Percentiles rank a stretch among this genome's conserved stretches.
Evolutionary conservation across 2,797 vertebrate genomes (phyloP).

Genomic region (Miichthys miiuy): DNA sequence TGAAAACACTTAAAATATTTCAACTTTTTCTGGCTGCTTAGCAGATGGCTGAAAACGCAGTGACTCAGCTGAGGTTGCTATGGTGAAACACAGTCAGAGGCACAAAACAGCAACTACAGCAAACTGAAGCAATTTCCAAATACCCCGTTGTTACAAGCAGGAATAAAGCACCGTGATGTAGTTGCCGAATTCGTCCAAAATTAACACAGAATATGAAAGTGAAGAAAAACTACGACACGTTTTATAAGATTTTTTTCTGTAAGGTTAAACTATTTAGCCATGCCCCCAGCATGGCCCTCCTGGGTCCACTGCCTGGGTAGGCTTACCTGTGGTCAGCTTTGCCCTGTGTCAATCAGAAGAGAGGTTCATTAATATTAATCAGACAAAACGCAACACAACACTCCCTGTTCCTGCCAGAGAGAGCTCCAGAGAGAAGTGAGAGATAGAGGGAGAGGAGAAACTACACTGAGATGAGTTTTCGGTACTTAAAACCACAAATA

Average conservation of each 20-base stretch:
- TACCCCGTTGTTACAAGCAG: slow-evolving; percentile 11
- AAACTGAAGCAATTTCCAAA: slow-evolving; percentile 22
- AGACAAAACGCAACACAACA: too few species aligned
- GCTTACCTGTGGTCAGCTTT: too few species aligned
- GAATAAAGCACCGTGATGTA: not conserved
- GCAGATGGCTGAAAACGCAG: slow-evolving; percentile 44
- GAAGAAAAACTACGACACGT: not conserved
- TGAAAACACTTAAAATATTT: slow-evolving; percentile 29
- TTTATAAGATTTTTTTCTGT: not conserved
- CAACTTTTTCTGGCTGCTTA: slow-evolving; percentile 16
- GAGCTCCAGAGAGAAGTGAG: too few species aligned
- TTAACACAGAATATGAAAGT: not conserved
- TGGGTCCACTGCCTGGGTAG: too few species aligned
- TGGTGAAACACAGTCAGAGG: slow-evolving; percentile 26
- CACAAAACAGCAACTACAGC: slow-evolving; percentile 14
- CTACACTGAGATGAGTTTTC: too few species aligned
- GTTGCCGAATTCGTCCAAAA: slow-evolving; percentile 14
- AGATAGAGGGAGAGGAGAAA: too few species aligned
- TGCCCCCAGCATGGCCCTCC: too few species aligned
- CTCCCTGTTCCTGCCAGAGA: too few species aligned
- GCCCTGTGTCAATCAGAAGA: too few species aligned
- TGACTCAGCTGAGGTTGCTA: slow-evolving; percentile 24
- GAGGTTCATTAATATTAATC: too few species aligned
- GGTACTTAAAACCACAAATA: too few species aligned
- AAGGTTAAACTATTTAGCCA: too few species aligned